Conservation (phyloP, 1,140 invertebrate species). For the Drosophila pandora region DNA sequence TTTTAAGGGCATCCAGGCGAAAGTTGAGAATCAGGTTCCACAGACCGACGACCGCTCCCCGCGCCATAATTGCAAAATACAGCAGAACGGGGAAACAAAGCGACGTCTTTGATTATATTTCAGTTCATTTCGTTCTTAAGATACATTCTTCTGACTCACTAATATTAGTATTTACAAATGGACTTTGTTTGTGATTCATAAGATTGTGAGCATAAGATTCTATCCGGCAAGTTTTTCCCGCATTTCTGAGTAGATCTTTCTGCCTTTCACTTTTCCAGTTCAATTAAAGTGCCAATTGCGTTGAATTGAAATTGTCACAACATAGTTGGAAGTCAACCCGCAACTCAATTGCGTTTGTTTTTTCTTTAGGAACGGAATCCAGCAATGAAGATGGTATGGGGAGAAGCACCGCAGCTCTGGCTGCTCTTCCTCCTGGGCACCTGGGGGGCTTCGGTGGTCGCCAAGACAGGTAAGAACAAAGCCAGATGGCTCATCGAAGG, state of each 20-base stretch:
- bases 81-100: constrained; percentile 29
- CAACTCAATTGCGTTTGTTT: constrained; percentile 38
- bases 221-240: constrained; percentile 2
- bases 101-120: constrained; percentile 14
- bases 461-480: constrained; percentile 57
- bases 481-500: neutral
- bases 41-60: constrained; percentile 2
- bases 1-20: constrained; percentile 52
- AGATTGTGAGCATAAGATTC: neutral
- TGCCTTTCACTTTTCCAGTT: constrained; percentile 64
- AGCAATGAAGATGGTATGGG: constrained; percentile 8
- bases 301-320: constrained; percentile 58
- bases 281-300: constrained; percentile 63
- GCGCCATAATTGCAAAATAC: constrained; percentile 8
- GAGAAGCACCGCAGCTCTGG: constrained; percentile 26
- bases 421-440: constrained; percentile 50
- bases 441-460: constrained; percentile 69
- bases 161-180: neutral
- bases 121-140: neutral
- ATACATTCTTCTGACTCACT: constrained; percentile 11
- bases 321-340: constrained; percentile 13
- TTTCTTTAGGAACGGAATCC: constrained; percentile 10
- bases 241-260: constrained; percentile 21
- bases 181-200: neutral
- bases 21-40: constrained; percentile 75